Evolutionary conservation across 1,140 invertebrate genomes (phyloP).

Genomic region (Vanessa tameamea): DNA sequence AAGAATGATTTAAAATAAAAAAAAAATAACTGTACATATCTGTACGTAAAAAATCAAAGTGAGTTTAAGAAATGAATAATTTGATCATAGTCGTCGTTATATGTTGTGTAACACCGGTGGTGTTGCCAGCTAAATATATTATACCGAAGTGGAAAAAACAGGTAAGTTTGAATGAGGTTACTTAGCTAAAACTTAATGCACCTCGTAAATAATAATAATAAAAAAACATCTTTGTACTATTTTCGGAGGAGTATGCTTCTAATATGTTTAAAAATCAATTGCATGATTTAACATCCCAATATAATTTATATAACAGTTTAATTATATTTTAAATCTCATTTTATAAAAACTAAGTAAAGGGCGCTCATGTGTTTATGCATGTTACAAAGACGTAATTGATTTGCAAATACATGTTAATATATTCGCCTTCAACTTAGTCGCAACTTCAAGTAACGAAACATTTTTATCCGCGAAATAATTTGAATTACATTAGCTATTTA

Average conservation of each 20-base stretch:
- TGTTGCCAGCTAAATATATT: conserved; percentile 80
- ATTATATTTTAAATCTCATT: not conserved
- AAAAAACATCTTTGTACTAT: too few relatives aligned
- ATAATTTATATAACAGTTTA: too few relatives aligned
- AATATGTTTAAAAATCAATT: too few relatives aligned
- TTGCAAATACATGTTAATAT: conserved; percentile 30
- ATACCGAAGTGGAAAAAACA: conserved; percentile 92
- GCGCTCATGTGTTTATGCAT: not conserved
- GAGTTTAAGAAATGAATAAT: conserved; percentile 49
- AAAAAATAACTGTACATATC: too few relatives aligned
- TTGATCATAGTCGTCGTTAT: conserved; percentile 51
- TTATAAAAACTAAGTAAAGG: not conserved
- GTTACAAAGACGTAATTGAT: conserved; percentile 6
- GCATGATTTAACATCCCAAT: too few relatives aligned
- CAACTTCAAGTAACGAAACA: conserved; percentile 18
- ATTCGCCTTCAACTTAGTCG: conserved; percentile 22
- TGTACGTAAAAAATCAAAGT: not conserved
- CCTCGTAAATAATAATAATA: too few relatives aligned
- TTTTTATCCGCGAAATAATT: conserved; percentile 20
- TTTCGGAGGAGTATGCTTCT: too few relatives aligned
- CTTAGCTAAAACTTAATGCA: not conserved
- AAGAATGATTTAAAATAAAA: conserved; percentile 15
- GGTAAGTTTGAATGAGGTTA: conserved; percentile 69
- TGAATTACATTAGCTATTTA: conserved; percentile 13
- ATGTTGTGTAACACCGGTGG: conserved; percentile 55